These are phyloP conservation scores for Rhincodon typus DNA, from an alignment of 2,797 vertebrate genomes.

Conservation along the genomic window DNA sequence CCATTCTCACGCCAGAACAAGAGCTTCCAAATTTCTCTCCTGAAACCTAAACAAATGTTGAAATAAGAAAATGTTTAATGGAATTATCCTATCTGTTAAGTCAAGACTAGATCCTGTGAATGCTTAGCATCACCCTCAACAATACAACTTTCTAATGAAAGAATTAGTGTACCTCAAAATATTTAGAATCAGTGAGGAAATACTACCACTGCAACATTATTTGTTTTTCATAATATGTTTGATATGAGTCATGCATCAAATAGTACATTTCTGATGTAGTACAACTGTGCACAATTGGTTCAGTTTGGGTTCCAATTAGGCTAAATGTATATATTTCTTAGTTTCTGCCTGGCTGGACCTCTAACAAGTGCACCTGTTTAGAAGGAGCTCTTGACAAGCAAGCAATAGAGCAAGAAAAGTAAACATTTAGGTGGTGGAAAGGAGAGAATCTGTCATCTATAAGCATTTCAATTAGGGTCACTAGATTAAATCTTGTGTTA, in stretches of 20 bases:
- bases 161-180: not conserved
- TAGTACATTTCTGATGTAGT: not conserved
- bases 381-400: not conserved
- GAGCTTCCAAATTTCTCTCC: not conserved
- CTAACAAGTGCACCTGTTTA: not conserved
- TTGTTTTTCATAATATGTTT: not conserved
- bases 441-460: not conserved
- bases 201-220: not conserved
- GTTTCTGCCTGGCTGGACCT: not conserved
- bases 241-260: not conserved
- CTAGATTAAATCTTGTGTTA: not conserved
- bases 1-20: not conserved
- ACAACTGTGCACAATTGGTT: no score
- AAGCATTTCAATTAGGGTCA: not conserved
- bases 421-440: not conserved
- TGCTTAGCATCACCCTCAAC: no score
- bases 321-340: not conserved
- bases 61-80: not conserved
- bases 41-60: not conserved
- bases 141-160: not conserved
- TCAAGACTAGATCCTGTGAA: not conserved
- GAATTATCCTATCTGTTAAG: not conserved
- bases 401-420: not conserved
- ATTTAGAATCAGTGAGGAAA: not conserved
- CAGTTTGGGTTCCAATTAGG: not conserved